phyloP scores from a whole-genome alignment of 2,888 invertebrate genomes.

The Elegia similella region DNA sequence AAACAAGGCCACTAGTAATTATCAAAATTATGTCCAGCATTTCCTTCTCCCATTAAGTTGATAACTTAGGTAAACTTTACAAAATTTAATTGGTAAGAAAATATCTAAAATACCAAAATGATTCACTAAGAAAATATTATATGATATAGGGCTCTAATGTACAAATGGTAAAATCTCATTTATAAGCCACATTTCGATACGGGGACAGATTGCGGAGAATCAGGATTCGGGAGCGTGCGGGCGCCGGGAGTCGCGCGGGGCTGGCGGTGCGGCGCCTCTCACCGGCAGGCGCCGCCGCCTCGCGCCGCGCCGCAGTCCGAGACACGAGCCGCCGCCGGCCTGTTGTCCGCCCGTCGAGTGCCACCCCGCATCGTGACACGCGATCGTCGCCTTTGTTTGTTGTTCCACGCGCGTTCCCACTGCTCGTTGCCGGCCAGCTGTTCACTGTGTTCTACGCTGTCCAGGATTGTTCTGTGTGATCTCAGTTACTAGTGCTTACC shows the following conservation, averaged over 20 bases:
- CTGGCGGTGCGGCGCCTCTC: conserved; percentile 30
- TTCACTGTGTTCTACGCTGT: conserved; percentile 41
- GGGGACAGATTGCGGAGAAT: conserved; percentile 22
- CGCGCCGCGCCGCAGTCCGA: conserved; percentile 66
- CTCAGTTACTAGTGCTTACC: conserved; percentile 40
- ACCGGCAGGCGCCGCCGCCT: conserved; percentile 31
- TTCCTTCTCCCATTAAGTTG: neutral
- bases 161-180: too few species aligned
- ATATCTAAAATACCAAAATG: too few species aligned
- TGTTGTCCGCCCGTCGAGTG: conserved; percentile 48
- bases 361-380: conserved; percentile 40
- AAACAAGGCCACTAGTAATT: conserved; percentile 18
- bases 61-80: neutral
- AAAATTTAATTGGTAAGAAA: too few species aligned
- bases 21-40: neutral
- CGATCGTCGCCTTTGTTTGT: conserved; percentile 73
- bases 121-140: too few species aligned
- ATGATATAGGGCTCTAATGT: too few species aligned
- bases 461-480: conserved; percentile 37
- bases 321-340: conserved; percentile 63
- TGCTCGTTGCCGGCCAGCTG: conserved; percentile 48
- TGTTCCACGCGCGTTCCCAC: conserved; percentile 52
- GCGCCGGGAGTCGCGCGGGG: conserved; percentile 36
- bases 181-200: neutral
- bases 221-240: conserved; percentile 37